phyloP scores from a whole-genome alignment of 1,140 invertebrate species.

The Matsumurasca onukii region DNA sequence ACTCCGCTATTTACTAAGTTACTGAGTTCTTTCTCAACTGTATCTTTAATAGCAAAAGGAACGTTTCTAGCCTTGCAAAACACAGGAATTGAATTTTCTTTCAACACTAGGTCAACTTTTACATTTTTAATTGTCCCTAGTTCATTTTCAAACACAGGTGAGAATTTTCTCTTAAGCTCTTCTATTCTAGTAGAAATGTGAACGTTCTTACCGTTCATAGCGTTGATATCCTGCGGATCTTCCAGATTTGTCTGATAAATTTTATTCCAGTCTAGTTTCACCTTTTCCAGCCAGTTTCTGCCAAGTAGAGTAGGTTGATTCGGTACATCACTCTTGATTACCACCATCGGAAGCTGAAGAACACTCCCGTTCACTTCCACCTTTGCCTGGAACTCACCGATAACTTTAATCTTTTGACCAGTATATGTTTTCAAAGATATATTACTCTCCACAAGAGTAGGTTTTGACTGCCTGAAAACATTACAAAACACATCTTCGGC shows the following conservation, averaged over 20 bases:
- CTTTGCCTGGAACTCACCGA: background rate
- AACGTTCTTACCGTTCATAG: background rate
- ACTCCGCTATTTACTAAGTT: background rate
- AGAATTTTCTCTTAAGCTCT: background rate
- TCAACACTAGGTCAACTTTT: background rate
- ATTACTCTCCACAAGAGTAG: background rate
- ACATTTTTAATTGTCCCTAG: background rate
- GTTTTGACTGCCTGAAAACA: background rate
- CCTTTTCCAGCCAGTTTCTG: background rate
- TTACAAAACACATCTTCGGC: background rate
- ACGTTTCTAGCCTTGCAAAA: background rate
- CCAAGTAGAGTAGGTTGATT: too few species aligned
- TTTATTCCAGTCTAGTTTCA: background rate
- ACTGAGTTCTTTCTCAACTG: background rate
- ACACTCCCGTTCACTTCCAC: background rate
- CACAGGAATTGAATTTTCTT: background rate
- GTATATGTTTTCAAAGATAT: background rate
- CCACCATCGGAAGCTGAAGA: background rate
- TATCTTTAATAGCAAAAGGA: background rate
- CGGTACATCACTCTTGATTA: background rate
- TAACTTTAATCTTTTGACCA: background rate
- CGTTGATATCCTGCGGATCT: background rate
- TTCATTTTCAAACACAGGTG: background rate
- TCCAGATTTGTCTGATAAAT: background rate
- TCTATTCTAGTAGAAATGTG: background rate